A percentile compares a stretch with the other conserved stretches of the same genome.
phyloP scores from a whole-genome alignment of 2,113 vertebrate species.

The Nothocercus julius region DNA sequence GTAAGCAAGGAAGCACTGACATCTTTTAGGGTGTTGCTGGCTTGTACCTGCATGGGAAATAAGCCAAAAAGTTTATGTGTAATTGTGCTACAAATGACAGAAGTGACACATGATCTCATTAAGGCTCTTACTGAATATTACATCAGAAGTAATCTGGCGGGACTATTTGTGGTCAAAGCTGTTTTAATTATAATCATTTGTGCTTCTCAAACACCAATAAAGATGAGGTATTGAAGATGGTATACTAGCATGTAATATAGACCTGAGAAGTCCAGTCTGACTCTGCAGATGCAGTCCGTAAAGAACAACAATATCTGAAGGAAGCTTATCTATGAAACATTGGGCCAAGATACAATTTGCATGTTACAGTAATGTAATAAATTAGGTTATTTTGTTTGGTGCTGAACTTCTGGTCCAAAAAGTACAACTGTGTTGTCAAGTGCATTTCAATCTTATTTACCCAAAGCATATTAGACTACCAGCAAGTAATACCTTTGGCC shows the following conservation, averaged over 20 bases:
- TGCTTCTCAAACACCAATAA: not conserved
- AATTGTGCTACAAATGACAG: not conserved
- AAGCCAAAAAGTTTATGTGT: not conserved
- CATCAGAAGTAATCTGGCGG: not conserved
- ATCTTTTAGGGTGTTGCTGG: constrained; percentile 78
- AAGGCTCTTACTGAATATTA: not conserved
- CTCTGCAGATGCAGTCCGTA: not conserved
- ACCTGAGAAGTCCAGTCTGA: not conserved
- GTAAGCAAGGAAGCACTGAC: constrained; percentile 82
- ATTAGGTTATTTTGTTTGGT: not conserved
- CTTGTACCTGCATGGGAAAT: constrained; percentile 78
- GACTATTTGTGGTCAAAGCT: not conserved
- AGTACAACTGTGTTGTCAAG: not conserved
- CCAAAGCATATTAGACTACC: not conserved
- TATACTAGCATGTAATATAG: not conserved
- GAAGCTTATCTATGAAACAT: not conserved
- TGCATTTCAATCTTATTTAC: not conserved
- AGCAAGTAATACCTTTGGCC: not conserved
- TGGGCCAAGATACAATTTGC: not conserved
- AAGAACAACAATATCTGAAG: not conserved
- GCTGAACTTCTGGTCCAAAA: not conserved
- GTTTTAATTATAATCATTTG: not conserved
- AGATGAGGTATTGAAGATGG: not conserved
- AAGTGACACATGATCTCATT: not conserved
- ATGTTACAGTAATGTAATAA: not conserved